Percentiles rank a stretch among this genome's conserved stretches.
These are phyloP conservation scores for Hylaeus volcanicus DNA, from an alignment of 1,140 invertebrate species.

Conservation along the genomic window DNA sequence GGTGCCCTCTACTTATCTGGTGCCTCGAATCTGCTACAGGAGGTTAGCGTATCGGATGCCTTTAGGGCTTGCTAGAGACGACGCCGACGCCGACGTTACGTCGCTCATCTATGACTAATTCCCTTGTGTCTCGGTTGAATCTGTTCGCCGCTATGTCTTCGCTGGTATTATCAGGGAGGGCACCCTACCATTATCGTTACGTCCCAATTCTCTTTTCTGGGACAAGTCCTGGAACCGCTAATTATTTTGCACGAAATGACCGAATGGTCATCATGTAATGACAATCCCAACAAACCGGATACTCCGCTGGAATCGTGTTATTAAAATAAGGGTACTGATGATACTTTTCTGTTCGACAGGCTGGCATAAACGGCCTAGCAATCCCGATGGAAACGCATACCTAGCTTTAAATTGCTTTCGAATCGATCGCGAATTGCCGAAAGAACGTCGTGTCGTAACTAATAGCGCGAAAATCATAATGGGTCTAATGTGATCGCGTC, in stretches of 20 bases:
- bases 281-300: conserved; percentile 59
- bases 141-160: conserved; percentile 25
- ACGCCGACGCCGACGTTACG: conserved; percentile 12
- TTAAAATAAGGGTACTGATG: conserved; percentile 64
- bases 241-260: conserved; percentile 67
- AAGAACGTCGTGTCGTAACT: not conserved
- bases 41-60: conserved; percentile 42
- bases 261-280: conserved; percentile 60
- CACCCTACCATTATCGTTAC: conserved; percentile 67
- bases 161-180: conserved; percentile 54
- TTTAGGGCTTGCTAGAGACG: conserved; percentile 10
- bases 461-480: not conserved
- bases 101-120: conserved; percentile 61
- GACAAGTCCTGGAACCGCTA: conserved; percentile 63
- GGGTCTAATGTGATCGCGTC: not conserved
- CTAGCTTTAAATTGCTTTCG: conserved; percentile 23
- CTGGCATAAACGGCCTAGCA: conserved; percentile 6
- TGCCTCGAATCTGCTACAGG: conserved; percentile 65
- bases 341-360: conserved; percentile 49
- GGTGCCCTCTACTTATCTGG: conserved; percentile 71
- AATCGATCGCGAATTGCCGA: not conserved
- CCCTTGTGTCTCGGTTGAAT: conserved; percentile 10
- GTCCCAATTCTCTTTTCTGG: conserved; percentile 40
- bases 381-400: conserved; percentile 10
- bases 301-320: conserved; percentile 57